Conservation (phyloP, 2,888 invertebrate genomes). For the Drosophila lutescens region DNA sequence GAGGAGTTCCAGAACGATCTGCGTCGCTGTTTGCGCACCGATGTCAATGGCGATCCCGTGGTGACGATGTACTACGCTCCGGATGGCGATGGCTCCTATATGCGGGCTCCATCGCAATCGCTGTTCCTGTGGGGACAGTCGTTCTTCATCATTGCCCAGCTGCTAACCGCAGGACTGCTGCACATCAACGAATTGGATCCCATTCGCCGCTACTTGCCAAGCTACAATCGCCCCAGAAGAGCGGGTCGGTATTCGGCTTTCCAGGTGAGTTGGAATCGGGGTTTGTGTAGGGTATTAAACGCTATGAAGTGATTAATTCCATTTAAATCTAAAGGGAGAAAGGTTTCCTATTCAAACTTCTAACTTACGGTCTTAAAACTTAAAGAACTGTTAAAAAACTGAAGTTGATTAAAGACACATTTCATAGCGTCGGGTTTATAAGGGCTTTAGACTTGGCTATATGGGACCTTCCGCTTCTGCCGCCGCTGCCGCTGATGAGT, state of each 20-base stretch:
- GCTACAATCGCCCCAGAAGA: conserved; percentile 96
- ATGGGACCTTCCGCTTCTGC: conserved; percentile 30
- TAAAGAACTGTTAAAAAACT: background rate
- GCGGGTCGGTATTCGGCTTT: conserved; percentile 98
- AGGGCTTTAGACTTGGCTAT: conserved; percentile 14
- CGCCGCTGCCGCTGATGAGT: conserved; percentile 48
- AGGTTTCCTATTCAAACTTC: background rate
- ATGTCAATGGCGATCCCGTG: conserved; percentile 94
- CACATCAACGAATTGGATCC: conserved; percentile 98
- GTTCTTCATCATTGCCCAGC: conserved; percentile 95
- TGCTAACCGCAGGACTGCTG: conserved; percentile 94
- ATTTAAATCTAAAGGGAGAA: background rate
- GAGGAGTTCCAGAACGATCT: conserved; percentile 95
- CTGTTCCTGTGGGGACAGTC: conserved; percentile 98
- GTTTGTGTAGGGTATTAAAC: background rate
- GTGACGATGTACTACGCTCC: conserved; percentile 94
- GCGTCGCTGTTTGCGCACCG: conserved; percentile 91
- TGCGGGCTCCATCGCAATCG: conserved; percentile 85
- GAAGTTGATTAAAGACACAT: background rate
- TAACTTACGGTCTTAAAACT: background rate
- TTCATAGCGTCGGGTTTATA: conserved; percentile 34
- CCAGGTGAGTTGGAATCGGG: conserved; percentile 88
- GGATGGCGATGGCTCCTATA: conserved; percentile 83
- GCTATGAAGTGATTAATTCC: conserved; percentile 28
- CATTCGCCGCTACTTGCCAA: conserved; percentile 96